Evolutionary conservation across 2,888 invertebrate species (phyloP).

Genomic region (Vanessa cardui): DNA sequence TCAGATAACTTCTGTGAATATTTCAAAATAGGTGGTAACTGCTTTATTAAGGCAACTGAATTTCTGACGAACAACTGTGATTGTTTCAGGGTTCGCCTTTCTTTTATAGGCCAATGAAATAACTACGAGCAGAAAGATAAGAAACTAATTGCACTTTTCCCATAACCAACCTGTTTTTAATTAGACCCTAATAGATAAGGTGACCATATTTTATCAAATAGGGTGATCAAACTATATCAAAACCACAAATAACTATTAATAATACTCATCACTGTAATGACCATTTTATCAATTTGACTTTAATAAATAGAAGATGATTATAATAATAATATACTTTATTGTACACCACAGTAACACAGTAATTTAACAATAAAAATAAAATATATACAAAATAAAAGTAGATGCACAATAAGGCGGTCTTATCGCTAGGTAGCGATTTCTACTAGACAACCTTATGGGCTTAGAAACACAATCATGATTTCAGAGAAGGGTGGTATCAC

Average conservation of each 20-base stretch:
- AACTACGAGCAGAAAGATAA: slow-evolving; percentile 5
- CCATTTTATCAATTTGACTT: background rate
- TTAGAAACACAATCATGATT: too few species aligned
- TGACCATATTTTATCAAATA: slow-evolving; percentile 1
- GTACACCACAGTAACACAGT: too few species aligned
- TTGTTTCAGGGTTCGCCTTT: slow-evolving; percentile 11
- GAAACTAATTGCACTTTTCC: slow-evolving; percentile 4
- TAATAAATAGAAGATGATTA: background rate
- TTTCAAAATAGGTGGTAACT: too few species aligned
- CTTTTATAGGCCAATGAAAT: slow-evolving; percentile 11
- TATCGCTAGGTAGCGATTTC: too few species aligned
- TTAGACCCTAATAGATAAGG: background rate
- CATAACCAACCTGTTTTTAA: too few species aligned
- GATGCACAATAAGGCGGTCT: too few species aligned
- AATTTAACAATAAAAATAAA: too few species aligned
- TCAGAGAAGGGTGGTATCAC: too few species aligned
- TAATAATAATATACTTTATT: too few species aligned
- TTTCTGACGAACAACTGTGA: slow-evolving; percentile 8
- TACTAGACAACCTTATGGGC: too few species aligned
- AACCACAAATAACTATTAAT: background rate
- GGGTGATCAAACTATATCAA: background rate
- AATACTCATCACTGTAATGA: background rate
- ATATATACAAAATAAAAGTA: too few species aligned
- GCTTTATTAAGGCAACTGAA: slow-evolving; percentile 1
- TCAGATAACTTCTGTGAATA: too few species aligned